Conservation (phyloP, 1,140 invertebrate genomes). For the Teleogryllus occipitalis region DNA sequence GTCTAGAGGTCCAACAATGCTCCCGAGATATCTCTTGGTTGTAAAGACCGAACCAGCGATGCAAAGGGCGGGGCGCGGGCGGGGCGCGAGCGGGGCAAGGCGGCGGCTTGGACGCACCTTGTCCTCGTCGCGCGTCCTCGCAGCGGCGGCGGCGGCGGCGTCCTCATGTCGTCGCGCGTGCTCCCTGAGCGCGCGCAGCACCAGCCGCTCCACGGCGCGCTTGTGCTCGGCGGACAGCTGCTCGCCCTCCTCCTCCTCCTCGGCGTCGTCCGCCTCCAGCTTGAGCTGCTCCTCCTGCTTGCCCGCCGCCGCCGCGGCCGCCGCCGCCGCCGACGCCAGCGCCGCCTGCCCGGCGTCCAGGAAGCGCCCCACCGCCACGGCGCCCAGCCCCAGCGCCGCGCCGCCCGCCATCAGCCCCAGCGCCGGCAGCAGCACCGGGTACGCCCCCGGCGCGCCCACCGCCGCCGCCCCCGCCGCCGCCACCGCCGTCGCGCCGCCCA, state of each 20-base stretch:
- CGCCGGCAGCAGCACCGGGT: constrained; percentile 59
- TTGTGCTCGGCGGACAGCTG: constrained; percentile 47
- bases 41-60: no score
- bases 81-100: constrained; percentile 61
- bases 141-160: not conserved
- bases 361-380: constrained; percentile 63
- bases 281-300: constrained; percentile 34
- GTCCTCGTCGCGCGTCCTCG: constrained; percentile 25
- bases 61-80: no score
- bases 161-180: no score
- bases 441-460: constrained; percentile 33
- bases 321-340: constrained; percentile 33
- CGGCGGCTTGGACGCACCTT: constrained; percentile 55
- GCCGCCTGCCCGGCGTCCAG: constrained; percentile 55
- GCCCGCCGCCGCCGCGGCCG: constrained; percentile 34
- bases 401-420: constrained; percentile 67
- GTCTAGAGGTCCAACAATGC: no score
- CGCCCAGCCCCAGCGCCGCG: constrained; percentile 65
- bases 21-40: no score
- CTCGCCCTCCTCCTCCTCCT: constrained; percentile 36
- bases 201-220: constrained; percentile 38
- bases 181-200: not conserved
- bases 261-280: constrained; percentile 39
- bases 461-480: constrained; percentile 61
- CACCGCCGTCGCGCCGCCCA: constrained; percentile 60